Percentiles rank a stretch among this genome's conserved stretches.
Evolutionary conservation across 1,140 invertebrate genomes (phyloP).

Genomic region (Drosophila sulfurigaster): DNA sequence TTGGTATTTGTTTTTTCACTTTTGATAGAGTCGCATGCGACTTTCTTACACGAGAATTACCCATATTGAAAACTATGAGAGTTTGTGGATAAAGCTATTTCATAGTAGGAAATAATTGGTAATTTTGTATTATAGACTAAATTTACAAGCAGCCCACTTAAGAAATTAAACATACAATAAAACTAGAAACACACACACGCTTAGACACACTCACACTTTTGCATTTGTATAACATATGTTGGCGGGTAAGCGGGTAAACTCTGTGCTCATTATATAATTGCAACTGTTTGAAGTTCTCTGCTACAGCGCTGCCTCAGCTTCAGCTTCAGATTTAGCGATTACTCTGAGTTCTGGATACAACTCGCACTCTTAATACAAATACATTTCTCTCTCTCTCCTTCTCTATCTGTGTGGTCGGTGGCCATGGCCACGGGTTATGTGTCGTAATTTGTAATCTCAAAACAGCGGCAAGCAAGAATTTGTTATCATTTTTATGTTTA

Average conservation of each 20-base stretch:
- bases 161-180: slow-evolving; percentile 28
- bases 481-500: slow-evolving; percentile 78
- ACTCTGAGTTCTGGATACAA: slow-evolving; percentile 26
- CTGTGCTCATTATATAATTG: slow-evolving; percentile 75
- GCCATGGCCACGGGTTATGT: slow-evolving; percentile 63
- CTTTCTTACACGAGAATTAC: too few relatives aligned
- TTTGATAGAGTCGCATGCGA: too few relatives aligned
- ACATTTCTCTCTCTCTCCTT: neutral
- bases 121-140: neutral
- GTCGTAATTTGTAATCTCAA: slow-evolving; percentile 75
- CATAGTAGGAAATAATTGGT: too few relatives aligned
- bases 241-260: slow-evolving; percentile 47
- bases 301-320: neutral
- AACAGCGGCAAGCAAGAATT: slow-evolving; percentile 64
- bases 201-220: slow-evolving; percentile 14
- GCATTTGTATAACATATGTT: slow-evolving; percentile 32
- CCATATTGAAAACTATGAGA: too few relatives aligned
- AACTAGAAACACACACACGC: slow-evolving; percentile 23
- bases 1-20: too few relatives aligned
- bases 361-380: neutral
- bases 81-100: too few relatives aligned
- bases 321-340: neutral
- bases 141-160: slow-evolving; percentile 40
- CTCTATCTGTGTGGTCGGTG: slow-evolving; percentile 29
- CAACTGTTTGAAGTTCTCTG: slow-evolving; percentile 75